Evolutionary conservation across 2,113 vertebrate species (phyloP).

Genomic region (Notothenia rossii): DNA sequence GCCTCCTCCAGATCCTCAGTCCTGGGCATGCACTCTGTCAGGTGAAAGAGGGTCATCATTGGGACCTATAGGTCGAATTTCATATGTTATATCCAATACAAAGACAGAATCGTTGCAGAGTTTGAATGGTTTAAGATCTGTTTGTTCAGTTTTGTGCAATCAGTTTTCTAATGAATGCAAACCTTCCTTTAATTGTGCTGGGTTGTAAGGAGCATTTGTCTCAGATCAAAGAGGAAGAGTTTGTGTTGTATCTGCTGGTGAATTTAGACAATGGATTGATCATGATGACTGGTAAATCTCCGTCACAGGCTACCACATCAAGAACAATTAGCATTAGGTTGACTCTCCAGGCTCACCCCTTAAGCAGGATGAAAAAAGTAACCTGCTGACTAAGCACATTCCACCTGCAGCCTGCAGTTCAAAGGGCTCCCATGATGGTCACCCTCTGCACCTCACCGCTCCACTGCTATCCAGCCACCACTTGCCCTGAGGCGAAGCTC

Average conservation of each 20-base stretch:
- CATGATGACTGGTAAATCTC: slow-evolving; percentile 69
- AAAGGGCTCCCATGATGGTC: slow-evolving; percentile 74
- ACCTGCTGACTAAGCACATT: slow-evolving; percentile 83
- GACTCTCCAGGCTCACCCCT: slow-evolving; percentile 75
- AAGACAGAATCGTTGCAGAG: neutral
- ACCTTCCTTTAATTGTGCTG: neutral
- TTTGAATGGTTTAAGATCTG: neutral
- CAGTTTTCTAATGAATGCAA: neutral
- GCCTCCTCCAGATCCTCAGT: slow-evolving; percentile 28
- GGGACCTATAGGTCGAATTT: neutral
- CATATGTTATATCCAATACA: too few species aligned
- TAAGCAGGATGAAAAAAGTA: slow-evolving; percentile 78
- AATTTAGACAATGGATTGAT: slow-evolving; percentile 60
- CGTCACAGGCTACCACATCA: slow-evolving; percentile 69
- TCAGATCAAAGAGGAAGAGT: slow-evolving; percentile 44
- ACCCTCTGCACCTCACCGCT: slow-evolving; percentile 59
- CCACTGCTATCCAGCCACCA: slow-evolving; percentile 56
- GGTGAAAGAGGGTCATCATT: slow-evolving; percentile 16
- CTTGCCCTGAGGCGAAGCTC: slow-evolving; percentile 72
- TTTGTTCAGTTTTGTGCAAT: neutral
- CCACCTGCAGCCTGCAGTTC: slow-evolving; percentile 79
- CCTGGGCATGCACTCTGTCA: slow-evolving; percentile 35
- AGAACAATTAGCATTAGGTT: slow-evolving; percentile 78
- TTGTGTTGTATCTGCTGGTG: neutral
- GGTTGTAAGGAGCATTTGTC: neutral